Conservation (phyloP, 2,888 invertebrate species). For the Xylophagus ater region DNA sequence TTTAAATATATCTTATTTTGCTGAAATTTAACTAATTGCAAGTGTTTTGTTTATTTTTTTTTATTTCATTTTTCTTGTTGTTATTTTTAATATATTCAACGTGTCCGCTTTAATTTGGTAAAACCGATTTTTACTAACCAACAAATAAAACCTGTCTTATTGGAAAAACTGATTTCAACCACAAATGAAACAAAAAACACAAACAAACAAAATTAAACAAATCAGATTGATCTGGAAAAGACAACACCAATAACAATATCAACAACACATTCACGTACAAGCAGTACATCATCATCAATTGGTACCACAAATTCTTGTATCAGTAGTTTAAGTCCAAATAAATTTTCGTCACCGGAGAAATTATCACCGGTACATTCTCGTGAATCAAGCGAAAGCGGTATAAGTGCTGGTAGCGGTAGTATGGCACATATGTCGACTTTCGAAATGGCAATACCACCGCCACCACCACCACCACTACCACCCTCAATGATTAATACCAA, state of each 20-base stretch:
- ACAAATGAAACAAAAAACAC: too few relatives aligned
- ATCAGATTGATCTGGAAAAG: conserved; percentile 23
- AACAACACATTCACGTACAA: conserved; percentile 30
- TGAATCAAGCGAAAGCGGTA: conserved; percentile 19
- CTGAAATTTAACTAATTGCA: conserved; percentile 2
- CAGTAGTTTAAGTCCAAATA: conserved; percentile 17
- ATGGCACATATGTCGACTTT: not conserved
- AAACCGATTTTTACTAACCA: too few relatives aligned
- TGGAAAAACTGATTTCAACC: too few relatives aligned
- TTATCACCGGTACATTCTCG: conserved; percentile 19
- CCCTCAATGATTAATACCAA: conserved; percentile 21
- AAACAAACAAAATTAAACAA: conserved; percentile 28
- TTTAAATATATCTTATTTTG: not conserved
- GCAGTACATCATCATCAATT: conserved; percentile 29
- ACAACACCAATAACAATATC: not conserved
- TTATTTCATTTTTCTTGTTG: too few relatives aligned
- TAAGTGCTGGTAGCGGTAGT: not conserved
- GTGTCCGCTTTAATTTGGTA: too few relatives aligned
- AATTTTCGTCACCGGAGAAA: conserved; percentile 18
- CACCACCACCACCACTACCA: conserved; percentile 25
- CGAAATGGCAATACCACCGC: conserved; percentile 28
- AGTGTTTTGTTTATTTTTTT: conserved; percentile 11
- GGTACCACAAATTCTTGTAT: conserved; percentile 10
- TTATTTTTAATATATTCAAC: too few relatives aligned
- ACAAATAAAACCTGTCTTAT: too few relatives aligned